Conservation (phyloP, 2,113 vertebrate species). For the Otis tarda region DNA sequence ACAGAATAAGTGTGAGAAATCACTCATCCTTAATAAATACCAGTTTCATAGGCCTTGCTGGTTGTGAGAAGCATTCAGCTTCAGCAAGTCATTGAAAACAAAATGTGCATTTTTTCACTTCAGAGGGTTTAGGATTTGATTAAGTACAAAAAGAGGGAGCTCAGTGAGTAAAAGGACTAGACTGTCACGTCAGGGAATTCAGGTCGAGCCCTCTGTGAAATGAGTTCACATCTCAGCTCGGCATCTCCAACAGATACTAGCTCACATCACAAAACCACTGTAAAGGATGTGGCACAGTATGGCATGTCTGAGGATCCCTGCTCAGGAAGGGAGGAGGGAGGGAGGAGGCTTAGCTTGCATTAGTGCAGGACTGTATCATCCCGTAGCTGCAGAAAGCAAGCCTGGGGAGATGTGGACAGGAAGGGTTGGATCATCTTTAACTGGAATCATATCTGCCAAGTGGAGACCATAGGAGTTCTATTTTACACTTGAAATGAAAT, state of each 20-base stretch:
- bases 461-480: not conserved
- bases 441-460: not conserved
- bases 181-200: constrained; percentile 79
- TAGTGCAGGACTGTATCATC: not conserved
- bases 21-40: constrained; percentile 77
- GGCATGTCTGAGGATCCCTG: constrained; percentile 13
- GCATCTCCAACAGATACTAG: constrained; percentile 67
- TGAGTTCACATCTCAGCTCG: constrained; percentile 68
- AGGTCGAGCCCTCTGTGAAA: constrained; percentile 66
- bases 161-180: constrained; percentile 69
- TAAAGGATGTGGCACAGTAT: constrained; percentile 72
- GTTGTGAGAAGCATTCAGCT: constrained; percentile 71
- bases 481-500: not conserved
- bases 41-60: constrained; percentile 62
- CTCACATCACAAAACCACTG: constrained; percentile 73
- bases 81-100: constrained; percentile 74
- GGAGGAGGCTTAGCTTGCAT: not conserved
- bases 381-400: not conserved
- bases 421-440: not conserved
- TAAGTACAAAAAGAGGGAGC: constrained; percentile 72
- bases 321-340: not conserved
- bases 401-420: not conserved
- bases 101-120: constrained; percentile 83
- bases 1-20: constrained; percentile 81
- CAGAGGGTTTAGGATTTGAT: constrained; percentile 81